phyloP scores from a whole-genome alignment of 2,797 vertebrate genomes.

The Rhabdomys pumilio region DNA sequence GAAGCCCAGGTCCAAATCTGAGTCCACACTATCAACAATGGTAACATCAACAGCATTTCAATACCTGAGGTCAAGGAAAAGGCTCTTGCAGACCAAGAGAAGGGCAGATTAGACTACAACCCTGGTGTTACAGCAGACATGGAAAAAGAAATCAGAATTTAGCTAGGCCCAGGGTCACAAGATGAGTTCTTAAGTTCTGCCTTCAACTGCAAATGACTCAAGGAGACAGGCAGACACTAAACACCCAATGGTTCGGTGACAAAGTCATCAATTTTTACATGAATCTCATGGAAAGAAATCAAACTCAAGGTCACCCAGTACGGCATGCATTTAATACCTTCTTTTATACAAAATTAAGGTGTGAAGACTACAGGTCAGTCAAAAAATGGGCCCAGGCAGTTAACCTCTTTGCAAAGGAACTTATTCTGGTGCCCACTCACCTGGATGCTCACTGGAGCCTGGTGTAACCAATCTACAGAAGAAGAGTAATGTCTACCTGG shows the following conservation, averaged over 20 bases:
- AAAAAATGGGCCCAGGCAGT: slow-evolving; percentile 95
- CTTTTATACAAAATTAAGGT: slow-evolving; percentile 93
- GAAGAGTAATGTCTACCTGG: background rate
- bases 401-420: slow-evolving; percentile 93
- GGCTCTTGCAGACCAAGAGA: slow-evolving; percentile 74
- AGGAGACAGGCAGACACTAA: slow-evolving; percentile 93
- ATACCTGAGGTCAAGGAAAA: slow-evolving; percentile 67
- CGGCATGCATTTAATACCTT: slow-evolving; percentile 95
- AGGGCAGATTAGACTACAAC: slow-evolving; percentile 88
- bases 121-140: slow-evolving; percentile 94
- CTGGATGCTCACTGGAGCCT: slow-evolving; percentile 94
- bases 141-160: slow-evolving; percentile 92
- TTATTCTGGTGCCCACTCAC: slow-evolving; percentile 95
- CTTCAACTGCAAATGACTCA: slow-evolving; percentile 94
- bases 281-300: slow-evolving; percentile 91
- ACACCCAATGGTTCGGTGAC: slow-evolving; percentile 95
- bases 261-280: slow-evolving; percentile 98
- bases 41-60: slow-evolving; percentile 68
- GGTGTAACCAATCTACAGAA: slow-evolving; percentile 74
- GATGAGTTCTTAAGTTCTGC: slow-evolving; percentile 94
- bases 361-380: slow-evolving; percentile 91
- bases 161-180: slow-evolving; percentile 90
- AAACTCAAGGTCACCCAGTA: slow-evolving; percentile 86
- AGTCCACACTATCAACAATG: slow-evolving; percentile 87
- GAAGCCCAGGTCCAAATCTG: slow-evolving; percentile 88